Evolutionary conservation across 1,140 invertebrate species (phyloP), one percentile per base, ranked within the genome.

Genomic region (Zaprionus davidi): DNA sequence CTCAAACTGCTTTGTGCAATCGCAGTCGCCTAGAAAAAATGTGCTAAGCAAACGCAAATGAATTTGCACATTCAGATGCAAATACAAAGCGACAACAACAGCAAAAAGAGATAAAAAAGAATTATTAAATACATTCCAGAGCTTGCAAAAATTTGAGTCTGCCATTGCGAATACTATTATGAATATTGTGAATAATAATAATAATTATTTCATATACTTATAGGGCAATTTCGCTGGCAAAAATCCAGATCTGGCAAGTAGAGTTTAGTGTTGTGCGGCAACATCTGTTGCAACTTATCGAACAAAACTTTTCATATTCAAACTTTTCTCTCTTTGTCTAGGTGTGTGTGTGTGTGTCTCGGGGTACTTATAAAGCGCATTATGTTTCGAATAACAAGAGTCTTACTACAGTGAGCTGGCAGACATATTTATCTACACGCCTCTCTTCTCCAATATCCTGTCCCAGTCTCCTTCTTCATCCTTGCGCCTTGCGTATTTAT

Each of bases 31-130:
- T 87, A 63, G 76, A 84, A 84, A 17, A 46, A 87, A 84, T 84
- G 84, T 87, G 84, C 84, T 84, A 87, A 87, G 59, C 71, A 88
- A 87, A 87, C 74, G 71, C 81, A 81, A 88, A 87, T 87, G 74
- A 87, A 81, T 88, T 85, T 83, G 74, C 84, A 87, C 72, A 87
- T 83, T 87, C 78, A 66, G 79, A 88, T 81, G 76, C 68, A 90
- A 84, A 87, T 66, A 71, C 82, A 69, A 84, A 83, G 68, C 78
- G 79, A 87, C 77, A 80, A 76, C 36, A 36, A 76, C 31, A 73
- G 76, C 28, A 56, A 58, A 70, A 74, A 28, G 34, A 28, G 44
- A 62, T 56, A 69, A 62, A 41, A 31, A 15, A 4, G 38, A 66
- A 1, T 9, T 12, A 46, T 15, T 13, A 17, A 11, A 20, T 20